Evolutionary conservation across 1,140 invertebrate species (phyloP).

Genomic region (Drosophila neocordata): DNA sequence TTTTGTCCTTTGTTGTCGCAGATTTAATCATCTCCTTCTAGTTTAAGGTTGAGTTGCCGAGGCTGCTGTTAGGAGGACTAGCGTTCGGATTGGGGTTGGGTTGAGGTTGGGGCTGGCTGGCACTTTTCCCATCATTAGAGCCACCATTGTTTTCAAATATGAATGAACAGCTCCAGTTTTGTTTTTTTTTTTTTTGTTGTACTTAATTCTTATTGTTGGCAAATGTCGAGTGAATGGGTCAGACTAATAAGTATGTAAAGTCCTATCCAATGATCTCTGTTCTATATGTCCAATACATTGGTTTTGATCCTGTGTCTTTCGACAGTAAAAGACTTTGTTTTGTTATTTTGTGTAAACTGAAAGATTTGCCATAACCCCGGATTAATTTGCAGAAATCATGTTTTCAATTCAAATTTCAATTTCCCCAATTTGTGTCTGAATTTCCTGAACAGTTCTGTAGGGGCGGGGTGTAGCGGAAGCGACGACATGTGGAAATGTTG

Average conservation of each 20-base stretch:
- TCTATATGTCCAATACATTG: background rate
- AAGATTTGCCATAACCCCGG: background rate
- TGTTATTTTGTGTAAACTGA: background rate
- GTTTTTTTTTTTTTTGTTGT: background rate
- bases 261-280: background rate
- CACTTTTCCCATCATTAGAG: slow-evolving; percentile 73
- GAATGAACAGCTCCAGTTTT: slow-evolving; percentile 35
- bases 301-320: background rate
- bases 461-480: background rate
- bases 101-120: slow-evolving; percentile 3
- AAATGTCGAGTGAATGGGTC: background rate
- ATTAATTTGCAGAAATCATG: slow-evolving; percentile 51
- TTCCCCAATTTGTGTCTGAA: slow-evolving; percentile 65
- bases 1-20: slow-evolving; percentile 70
- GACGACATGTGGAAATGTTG: slow-evolving; percentile 47
- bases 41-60: slow-evolving; percentile 4
- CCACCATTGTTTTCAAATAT: slow-evolving; percentile 62
- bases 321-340: background rate
- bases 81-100: slow-evolving; percentile 1
- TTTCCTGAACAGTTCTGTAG: slow-evolving; percentile 53
- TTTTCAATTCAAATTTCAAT: slow-evolving; percentile 74
- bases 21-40: slow-evolving; percentile 72
- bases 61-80: background rate
- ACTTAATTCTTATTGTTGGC: background rate
- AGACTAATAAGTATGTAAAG: background rate